Evolutionary conservation across 2,797 vertebrate genomes (phyloP), one percentile per base, ranked within the genome.

Genomic region (Stomatorhinus walkeri): DNA sequence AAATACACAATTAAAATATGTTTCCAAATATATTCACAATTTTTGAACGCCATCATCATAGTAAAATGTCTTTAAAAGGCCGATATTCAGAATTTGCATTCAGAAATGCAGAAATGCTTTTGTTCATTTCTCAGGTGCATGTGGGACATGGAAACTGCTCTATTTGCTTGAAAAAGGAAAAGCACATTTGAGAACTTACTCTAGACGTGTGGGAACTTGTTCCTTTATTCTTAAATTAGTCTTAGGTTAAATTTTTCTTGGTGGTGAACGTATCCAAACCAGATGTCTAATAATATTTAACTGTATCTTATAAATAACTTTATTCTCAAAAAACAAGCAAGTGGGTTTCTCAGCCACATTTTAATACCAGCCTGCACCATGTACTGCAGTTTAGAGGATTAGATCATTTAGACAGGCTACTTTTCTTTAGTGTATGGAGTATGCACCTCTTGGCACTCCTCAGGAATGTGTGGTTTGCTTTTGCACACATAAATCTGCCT

Each of bases 221-320:
- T 79, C 32, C 36, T 79, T 79, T 46, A 79, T 79, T 79, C 36
- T 46, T 79, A 79, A 79, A 79, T 79, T 46, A 46, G 72, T n/a
- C 72, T 40, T 79, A 79, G 72, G 40, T 79, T 79, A 46, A 46
- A 46, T 43, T 79, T 32, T 79, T 40, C 72, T 46, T 79, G 72
- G 16, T 19, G 72, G 36, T 19, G 36, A 19, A 46, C 2, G 19
- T 19, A 79, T 79, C 72, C 16, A 46, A 79, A 79, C 72, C 72
- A 46, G 72, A 79, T 79, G 72, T 79, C 72, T 46, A 40, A n/a
- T 79, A 46, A 79, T 79, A n/a, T 40, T 79, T 79, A 79, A 40
- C 72, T n/a, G 72, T 40, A 79, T 79, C 72, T 79, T 79, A 40
- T 46, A 79, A 79, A 79, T 79, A 46, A 79, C 72, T 79, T 79